Base-by-base conservation (phyloP, 1,140 invertebrate genomes). In the Lethrus apterus region DNA sequence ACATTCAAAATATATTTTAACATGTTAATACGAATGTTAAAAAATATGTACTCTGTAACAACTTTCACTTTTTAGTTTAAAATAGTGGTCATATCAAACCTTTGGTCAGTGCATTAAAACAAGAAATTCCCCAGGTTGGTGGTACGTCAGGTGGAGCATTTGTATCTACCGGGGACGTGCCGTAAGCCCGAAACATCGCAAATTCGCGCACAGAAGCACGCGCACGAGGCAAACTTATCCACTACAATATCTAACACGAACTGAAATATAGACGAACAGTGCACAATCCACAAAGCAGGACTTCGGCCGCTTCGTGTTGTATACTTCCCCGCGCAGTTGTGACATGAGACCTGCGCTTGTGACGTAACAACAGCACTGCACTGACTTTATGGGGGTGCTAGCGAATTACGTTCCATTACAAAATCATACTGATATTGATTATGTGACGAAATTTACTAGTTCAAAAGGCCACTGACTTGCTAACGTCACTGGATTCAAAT, bases 151-250 rank as follows among this genome's bases (percentile, higher is more conserved):
- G 48, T 44, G 46, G 45, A 46, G 35, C 38, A 40, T 33, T 40
- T 4, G 55, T 52, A 42, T 62, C 60, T 42, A 62, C 52, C 15
- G 62, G 57, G 40, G 62, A 56, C 31, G 58, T 54, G 44, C 60
- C 59, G 50, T 62, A 64, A 40, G 62, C 62, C 41, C 62, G 55
- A 50, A 64, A 64, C 62, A 64, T 64, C 46, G 52, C 53, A 20
- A 40, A 41, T 40, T 11, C 46, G 29, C 46, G 36, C 36, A 42
- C 38, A 21, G n/a, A 13, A 17, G 11, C 17, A 33, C 29, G 29
- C 14, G 23, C 31, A 45, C 8, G 14, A 15, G 30, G 30, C 34
- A 17, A 21, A 10, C 34, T 36, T 36, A 17, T 13, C 34, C 18
- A 5, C 15, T 5, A 8, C 34, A 20, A 19, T 8, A 5, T 8